Conservation (phyloP, 2,113 vertebrate species). For the Xiphorhynchus elegans region DNA sequence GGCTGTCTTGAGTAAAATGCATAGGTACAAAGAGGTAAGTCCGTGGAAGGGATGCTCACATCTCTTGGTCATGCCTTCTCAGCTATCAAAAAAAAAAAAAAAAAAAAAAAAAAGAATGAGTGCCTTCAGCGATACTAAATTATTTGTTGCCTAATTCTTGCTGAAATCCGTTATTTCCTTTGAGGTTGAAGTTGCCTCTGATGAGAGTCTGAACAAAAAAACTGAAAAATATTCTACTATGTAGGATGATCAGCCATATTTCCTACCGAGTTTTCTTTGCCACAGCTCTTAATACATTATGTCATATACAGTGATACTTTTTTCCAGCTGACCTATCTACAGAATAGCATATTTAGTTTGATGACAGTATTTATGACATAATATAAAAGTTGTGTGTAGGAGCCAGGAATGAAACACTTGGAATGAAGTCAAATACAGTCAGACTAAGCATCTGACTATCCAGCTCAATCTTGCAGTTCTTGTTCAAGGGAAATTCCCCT, state of each 20-base stretch:
- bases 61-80: constrained; percentile 26
- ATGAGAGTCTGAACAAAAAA: not conserved
- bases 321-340: constrained; percentile 29
- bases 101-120: not conserved
- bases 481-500: not conserved
- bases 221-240: not conserved
- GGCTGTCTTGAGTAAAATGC: constrained; percentile 24
- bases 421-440: not conserved
- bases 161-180: constrained; percentile 6
- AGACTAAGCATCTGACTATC: constrained; percentile 24
- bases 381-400: not conserved
- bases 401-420: constrained; percentile 50
- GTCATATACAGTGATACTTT: not conserved
- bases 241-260: not conserved
- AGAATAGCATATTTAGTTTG: not conserved
- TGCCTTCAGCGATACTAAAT: not conserved
- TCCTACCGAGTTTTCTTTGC: not conserved
- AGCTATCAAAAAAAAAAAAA: not conserved
- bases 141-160: constrained; percentile 30
- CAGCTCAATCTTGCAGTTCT: not conserved
- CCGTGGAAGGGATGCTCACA: not conserved
- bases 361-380: constrained; percentile 38
- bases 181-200: not conserved
- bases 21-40: not conserved
- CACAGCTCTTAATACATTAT: not conserved